Percentiles rank a stretch among this genome's conserved stretches.
Conservation (phyloP, 1,140 invertebrate genomes). For the Dendroctonus ponderosae region DNA sequence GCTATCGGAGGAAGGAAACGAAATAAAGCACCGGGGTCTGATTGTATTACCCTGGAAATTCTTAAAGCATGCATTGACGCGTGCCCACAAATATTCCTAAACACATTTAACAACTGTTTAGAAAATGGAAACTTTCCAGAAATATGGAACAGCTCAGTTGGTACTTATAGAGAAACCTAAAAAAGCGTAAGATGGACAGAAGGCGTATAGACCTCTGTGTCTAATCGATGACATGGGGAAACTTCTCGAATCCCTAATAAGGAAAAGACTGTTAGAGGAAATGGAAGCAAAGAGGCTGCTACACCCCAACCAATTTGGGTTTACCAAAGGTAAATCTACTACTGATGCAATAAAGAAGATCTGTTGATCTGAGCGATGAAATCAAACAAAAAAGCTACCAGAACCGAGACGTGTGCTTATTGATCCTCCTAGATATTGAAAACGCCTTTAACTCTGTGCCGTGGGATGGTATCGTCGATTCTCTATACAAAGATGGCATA, state of each 20-base stretch:
- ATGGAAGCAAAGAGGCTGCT: conserved; percentile 24
- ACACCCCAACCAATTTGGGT: conserved; percentile 33
- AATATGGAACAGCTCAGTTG: conserved; percentile 29
- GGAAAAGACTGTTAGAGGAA: conserved; percentile 11
- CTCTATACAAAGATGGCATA: background rate
- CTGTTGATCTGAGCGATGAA: conserved; percentile 32
- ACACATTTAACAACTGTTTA: conserved; percentile 7
- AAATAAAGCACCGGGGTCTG: conserved; percentile 40
- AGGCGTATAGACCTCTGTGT: conserved; percentile 36
- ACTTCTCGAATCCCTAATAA: conserved; percentile 32
- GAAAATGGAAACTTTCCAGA: conserved; percentile 22
- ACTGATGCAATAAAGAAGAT: conserved; percentile 26
- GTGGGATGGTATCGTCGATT: conserved; percentile 24
- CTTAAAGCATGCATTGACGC: conserved; percentile 10
- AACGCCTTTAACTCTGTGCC: conserved; percentile 37
- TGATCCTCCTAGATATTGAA: conserved; percentile 33
- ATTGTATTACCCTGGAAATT: conserved; percentile 35
- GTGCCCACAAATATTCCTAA: conserved; percentile 8
- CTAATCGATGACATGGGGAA: conserved; percentile 34
- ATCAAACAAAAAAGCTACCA: too few species aligned
- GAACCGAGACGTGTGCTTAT: conserved; percentile 15
- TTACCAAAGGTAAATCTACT: conserved; percentile 33
- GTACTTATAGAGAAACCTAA: conserved; percentile 20
- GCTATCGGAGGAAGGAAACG: conserved; percentile 20
- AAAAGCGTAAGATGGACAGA: conserved; percentile 11